These are phyloP conservation scores for Muraenolepis orangiensis DNA, from an alignment of 2,797 vertebrate genomes.

Conservation along the genomic window DNA sequence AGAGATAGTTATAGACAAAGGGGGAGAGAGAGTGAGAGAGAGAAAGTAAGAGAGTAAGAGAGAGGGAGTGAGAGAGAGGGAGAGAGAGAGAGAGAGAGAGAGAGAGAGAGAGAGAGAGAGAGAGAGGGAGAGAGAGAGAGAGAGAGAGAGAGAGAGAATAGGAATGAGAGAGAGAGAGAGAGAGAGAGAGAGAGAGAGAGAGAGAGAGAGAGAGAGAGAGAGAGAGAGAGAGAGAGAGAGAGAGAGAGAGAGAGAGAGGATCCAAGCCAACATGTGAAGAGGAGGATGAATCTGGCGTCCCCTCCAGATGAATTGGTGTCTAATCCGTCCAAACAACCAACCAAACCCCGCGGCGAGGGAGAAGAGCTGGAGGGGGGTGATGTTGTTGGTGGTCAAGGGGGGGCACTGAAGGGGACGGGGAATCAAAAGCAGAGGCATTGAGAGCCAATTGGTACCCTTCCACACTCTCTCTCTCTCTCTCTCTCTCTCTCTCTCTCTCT, in stretches of 20 bases:
- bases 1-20: background rate
- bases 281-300: slow-evolving; percentile 35
- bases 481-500: too few species aligned
- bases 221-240: slow-evolving; percentile 1
- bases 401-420: background rate
- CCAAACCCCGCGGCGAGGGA: slow-evolving; percentile 6
- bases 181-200: background rate
- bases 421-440: slow-evolving; percentile 25
- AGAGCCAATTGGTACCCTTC: background rate
- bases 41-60: background rate
- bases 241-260: slow-evolving; percentile 8
- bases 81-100: slow-evolving; percentile 11
- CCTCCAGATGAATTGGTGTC: slow-evolving; percentile 3
- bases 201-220: background rate
- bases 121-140: slow-evolving; percentile 18
- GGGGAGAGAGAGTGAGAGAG: slow-evolving; percentile 16
- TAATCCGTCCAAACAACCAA: slow-evolving; percentile 7
- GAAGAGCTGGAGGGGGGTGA: slow-evolving; percentile 7
- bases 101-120: background rate
- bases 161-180: background rate
- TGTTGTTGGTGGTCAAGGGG: background rate
- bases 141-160: background rate
- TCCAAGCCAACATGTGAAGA: slow-evolving; percentile 39
- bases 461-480: background rate
- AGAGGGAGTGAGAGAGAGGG: too few species aligned